Conservation (phyloP, 2,113 vertebrate species). For the Crotophaga sulcirostris region DNA sequence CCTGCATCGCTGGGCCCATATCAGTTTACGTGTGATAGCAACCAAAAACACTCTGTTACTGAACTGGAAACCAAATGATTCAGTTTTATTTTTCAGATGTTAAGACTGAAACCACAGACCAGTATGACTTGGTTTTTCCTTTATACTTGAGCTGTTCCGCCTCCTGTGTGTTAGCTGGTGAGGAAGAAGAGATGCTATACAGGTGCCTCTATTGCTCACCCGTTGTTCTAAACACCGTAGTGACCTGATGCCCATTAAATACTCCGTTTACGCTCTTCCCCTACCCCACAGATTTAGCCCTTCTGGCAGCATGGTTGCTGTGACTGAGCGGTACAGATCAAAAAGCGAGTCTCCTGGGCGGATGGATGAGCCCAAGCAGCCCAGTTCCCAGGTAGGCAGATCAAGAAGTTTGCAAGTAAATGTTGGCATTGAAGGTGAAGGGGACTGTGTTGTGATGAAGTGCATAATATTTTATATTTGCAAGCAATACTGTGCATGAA, state of each 20-base stretch:
- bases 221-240: neutral
- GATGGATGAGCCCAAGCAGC: constrained; percentile 88
- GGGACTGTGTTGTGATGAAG: neutral
- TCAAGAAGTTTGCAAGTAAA: neutral
- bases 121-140: constrained; percentile 6
- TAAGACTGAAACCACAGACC: neutral
- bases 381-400: constrained; percentile 84
- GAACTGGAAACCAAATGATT: constrained; percentile 4
- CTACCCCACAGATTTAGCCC: constrained; percentile 88
- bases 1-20: neutral
- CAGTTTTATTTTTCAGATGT: constrained; percentile 22
- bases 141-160: neutral
- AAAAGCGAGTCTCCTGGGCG: constrained; percentile 94
- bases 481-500: neutral
- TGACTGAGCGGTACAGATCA: constrained; percentile 89
- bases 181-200: neutral
- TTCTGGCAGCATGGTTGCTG: constrained; percentile 90
- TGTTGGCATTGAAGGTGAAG: neutral
- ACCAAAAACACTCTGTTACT: neutral
- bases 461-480: neutral
- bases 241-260: constrained; percentile 47
- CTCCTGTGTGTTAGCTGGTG: neutral
- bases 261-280: constrained; percentile 44
- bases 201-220: constrained; percentile 1
- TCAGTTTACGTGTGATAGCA: neutral